Percentiles rank a stretch among this genome's conserved stretches.
Conservation (phyloP, 2,797 vertebrate species). For the Parauchenoglanis ngamensis region DNA sequence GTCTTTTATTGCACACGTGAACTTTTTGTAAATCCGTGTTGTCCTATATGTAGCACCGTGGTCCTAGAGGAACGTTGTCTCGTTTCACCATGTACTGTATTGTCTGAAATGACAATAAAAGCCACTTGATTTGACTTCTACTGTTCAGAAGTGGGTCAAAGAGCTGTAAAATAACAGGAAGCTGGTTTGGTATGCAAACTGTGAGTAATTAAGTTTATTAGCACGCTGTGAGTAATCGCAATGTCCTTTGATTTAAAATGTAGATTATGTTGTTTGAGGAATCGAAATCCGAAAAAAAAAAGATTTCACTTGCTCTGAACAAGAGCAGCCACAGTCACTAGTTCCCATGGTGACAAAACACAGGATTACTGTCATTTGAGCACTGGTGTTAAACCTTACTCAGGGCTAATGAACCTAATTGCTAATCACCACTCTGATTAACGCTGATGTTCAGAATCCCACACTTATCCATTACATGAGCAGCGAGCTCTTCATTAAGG, state of each 20-base stretch:
- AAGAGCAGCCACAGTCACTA: constrained; percentile 5
- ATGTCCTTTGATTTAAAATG: constrained; percentile 11
- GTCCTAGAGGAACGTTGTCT: too few relatives aligned
- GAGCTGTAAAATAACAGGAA: background rate
- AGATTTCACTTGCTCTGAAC: background rate
- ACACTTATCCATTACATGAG: background rate
- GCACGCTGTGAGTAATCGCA: background rate
- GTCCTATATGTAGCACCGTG: too few relatives aligned
- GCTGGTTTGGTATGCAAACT: constrained; percentile 16
- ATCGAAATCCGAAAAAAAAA: background rate
- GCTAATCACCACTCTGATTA: constrained; percentile 27
- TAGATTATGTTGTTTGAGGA: background rate
- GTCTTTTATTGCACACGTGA: too few relatives aligned
- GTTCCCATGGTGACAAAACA: constrained; percentile 41
- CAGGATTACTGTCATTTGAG: constrained; percentile 32
- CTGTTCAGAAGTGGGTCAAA: background rate
- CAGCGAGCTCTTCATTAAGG: background rate
- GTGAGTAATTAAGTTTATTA: background rate
- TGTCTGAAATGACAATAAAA: too few relatives aligned
- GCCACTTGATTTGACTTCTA: too few relatives aligned
- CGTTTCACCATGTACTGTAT: too few relatives aligned
- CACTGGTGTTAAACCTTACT: constrained; percentile 39
- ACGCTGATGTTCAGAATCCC: constrained; percentile 12
- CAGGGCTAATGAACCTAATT: constrained; percentile 46
- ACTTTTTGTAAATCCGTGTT: too few relatives aligned